A percentile compares a stretch with the other conserved stretches of the same genome.
These are phyloP conservation scores for Rhombomys opimus DNA, from an alignment of 2,113 vertebrate genomes.

Conservation along the genomic window DNA sequence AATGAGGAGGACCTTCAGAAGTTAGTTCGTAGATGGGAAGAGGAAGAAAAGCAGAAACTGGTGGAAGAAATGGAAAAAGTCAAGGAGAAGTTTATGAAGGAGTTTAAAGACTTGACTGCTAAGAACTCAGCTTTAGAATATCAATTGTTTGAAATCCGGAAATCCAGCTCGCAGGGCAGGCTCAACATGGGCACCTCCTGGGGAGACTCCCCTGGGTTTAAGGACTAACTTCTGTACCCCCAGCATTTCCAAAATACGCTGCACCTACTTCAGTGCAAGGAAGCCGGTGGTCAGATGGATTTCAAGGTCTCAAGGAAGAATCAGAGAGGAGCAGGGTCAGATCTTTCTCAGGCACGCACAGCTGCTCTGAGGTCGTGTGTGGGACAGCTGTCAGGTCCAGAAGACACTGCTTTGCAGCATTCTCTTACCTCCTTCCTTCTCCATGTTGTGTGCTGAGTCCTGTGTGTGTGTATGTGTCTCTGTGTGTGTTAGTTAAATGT, in stretches of 20 bases:
- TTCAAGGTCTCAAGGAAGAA: neutral
- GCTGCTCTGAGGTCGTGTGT: no score
- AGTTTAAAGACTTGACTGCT: constrained; percentile 91
- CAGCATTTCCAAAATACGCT: constrained; percentile 87
- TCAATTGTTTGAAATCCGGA: constrained; percentile 88
- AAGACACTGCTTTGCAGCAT: neutral
- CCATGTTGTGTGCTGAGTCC: neutral
- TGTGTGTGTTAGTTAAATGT: neutral
- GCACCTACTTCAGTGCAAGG: constrained; percentile 92
- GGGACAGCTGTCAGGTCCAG: neutral
- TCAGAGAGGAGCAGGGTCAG: neutral
- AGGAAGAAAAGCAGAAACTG: constrained; percentile 91
- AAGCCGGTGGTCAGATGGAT: no score
- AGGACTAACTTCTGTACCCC: constrained; percentile 76
- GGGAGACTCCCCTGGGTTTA: constrained; percentile 81
- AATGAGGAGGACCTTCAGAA: constrained; percentile 91
- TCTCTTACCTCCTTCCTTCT: neutral
- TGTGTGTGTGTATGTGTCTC: neutral
- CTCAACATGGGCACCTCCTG: constrained; percentile 84
- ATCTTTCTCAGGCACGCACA: no score
- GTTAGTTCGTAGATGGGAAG: constrained; percentile 92
- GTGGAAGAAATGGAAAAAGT: constrained; percentile 92
- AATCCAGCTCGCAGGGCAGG: constrained; percentile 85
- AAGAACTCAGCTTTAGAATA: constrained; percentile 89
- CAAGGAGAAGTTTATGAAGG: constrained; percentile 92